Evolutionary conservation across 1,140 invertebrate genomes (phyloP), one percentile per base, ranked within the genome.

Genomic region (Caerostris extrusa): DNA sequence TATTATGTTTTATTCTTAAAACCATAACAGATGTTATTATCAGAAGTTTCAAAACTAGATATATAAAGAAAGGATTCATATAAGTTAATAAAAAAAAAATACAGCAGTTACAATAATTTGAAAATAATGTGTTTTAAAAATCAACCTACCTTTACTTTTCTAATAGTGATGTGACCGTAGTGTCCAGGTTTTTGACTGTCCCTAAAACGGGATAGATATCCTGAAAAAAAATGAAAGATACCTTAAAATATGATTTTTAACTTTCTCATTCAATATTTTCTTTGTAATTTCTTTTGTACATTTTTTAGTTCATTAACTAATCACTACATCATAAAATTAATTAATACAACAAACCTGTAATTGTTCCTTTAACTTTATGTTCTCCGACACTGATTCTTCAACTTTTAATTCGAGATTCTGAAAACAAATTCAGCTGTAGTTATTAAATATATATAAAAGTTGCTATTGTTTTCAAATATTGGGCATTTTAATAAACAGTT

Each of bases 181-280:
- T 93, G 17, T 93, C 92, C 17, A 88, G 61, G 34, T 5, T 89
- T 77, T 93, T 93, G 1, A 93, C 92, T 56, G 92, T 81, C 3
- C 85, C 92, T 34, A 93, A 64, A n/a, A 93, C 71, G 1, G 92
- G 92, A 61, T 93, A 93, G 55, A 93, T 87, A 60, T 93, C 91
- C 91, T 93, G 60, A 50, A 64, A 93, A 17, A 19, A 92, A 92
- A 85, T 4, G 7, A 17, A 77, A 88, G 6, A 50, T 19, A 3
- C 1, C 7, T 86, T 86, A 57, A 56, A 60, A 57, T 86, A 82
- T 12, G 50, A 55, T 50, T 12, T n/a, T 50, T 82, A 34, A 82
- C 10, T 5, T 50, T 34, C 3, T 82, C 3, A 34, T 34, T 1
- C 34, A 34, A 34, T 34, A 34, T 34, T 34, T 34, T 34, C 19